Conservation (phyloP, 30 jellyfish, hydroid and myxozoan genomes). For the Hydractinia symbiolongicarpus region DNA sequence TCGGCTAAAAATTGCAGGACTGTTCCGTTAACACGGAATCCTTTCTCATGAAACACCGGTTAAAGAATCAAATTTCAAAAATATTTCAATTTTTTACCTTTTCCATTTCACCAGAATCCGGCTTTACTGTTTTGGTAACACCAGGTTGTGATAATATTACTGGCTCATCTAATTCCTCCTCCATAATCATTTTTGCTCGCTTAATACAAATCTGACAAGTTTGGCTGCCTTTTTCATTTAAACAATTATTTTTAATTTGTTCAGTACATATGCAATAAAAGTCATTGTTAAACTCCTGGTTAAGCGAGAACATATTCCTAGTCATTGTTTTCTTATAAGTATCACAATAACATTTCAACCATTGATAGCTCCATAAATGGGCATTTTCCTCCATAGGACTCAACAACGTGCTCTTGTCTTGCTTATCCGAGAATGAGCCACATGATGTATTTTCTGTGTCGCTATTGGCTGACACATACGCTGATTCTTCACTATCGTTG, state of each 20-base stretch:
- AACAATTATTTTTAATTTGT: constrained; percentile 18
- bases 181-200: constrained; percentile 11
- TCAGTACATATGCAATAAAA: constrained; percentile 31
- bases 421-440: constrained; percentile 33
- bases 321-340: constrained; percentile 21
- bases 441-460: constrained; percentile 42
- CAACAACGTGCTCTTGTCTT: constrained; percentile 36
- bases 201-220: constrained; percentile 38
- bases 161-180: not conserved
- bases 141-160: constrained; percentile 1
- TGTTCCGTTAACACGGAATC: no score
- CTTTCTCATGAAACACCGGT: no score
- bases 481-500: constrained; percentile 66
- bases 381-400: constrained; percentile 45
- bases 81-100: no score
- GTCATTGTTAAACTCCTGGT: not conserved
- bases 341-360: constrained; percentile 82
- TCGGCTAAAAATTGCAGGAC: no score
- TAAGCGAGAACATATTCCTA: constrained; percentile 5
- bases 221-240: constrained; percentile 39
- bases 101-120: no score
- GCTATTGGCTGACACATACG: constrained; percentile 48
- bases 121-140: not conserved
- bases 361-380: constrained; percentile 84
- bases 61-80: no score